These are phyloP conservation scores for Pomacea maculata DNA, from an alignment of 1,140 invertebrate species.

Conservation along the genomic window DNA sequence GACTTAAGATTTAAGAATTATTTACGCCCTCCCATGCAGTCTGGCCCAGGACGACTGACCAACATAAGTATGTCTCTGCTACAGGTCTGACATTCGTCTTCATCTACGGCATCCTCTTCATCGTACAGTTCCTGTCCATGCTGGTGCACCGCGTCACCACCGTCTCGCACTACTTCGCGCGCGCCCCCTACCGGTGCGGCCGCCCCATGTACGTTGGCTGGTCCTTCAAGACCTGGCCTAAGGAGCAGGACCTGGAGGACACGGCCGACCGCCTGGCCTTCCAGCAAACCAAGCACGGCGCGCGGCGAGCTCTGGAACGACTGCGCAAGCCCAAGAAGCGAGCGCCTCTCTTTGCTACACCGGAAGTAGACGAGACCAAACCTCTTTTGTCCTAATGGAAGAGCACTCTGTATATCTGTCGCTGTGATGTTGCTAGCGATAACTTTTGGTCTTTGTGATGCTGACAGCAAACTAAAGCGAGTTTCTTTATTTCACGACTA, in stretches of 20 bases:
- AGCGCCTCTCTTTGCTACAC: too few relatives aligned
- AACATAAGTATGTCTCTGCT: background rate
- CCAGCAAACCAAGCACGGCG: slow-evolving; percentile 15
- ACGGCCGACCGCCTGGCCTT: slow-evolving; percentile 17
- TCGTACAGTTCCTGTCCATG: slow-evolving; percentile 67
- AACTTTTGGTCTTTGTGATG: too few relatives aligned
- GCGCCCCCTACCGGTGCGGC: slow-evolving; percentile 48
- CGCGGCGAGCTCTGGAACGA: slow-evolving; percentile 4
- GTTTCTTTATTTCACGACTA: too few relatives aligned
- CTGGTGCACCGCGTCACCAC: slow-evolving; percentile 81
- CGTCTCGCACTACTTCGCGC: slow-evolving; percentile 87
- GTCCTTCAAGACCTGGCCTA: slow-evolving; percentile 28
- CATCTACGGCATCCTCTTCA: slow-evolving; percentile 64
- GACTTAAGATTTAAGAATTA: too few relatives aligned
- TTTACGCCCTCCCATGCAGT: background rate
- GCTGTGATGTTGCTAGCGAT: too few relatives aligned
- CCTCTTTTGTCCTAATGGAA: too few relatives aligned
- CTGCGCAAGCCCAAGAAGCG: background rate
- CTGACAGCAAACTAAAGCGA: too few relatives aligned
- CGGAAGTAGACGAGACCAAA: too few relatives aligned
- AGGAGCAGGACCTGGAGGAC: slow-evolving; percentile 8
- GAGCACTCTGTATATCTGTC: too few relatives aligned
- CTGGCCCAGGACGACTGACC: background rate
- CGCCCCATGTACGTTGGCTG: slow-evolving; percentile 39
- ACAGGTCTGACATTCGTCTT: slow-evolving; percentile 65